Evolutionary conservation across 2,113 vertebrate genomes (phyloP).

Genomic region (Acanthisitta chloris): DNA sequence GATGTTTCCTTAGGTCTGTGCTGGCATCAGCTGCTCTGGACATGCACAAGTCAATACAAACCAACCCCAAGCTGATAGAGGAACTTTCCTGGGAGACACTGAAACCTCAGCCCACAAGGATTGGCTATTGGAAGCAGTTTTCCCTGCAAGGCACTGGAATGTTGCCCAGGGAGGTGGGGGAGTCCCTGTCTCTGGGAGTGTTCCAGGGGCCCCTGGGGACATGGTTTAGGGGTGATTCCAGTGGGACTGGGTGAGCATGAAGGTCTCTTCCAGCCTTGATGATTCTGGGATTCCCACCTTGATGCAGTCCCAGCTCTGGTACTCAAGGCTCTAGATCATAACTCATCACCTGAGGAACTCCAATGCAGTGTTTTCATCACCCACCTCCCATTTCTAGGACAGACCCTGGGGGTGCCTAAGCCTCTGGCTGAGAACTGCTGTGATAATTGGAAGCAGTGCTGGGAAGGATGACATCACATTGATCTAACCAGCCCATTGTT

Average conservation of each 20-base stretch:
- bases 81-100: neutral
- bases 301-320: neutral
- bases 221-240: neutral
- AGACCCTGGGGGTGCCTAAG: neutral
- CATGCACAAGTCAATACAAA: neutral
- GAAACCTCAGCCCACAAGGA: neutral
- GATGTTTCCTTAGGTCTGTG: neutral
- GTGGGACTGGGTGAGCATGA: neutral
- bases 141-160: neutral
- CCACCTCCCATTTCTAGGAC: neutral
- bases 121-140: too few relatives aligned
- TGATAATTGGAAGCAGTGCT: neutral
- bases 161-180: neutral
- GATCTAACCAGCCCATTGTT: neutral
- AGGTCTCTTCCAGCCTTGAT: neutral
- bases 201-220: neutral
- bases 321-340: neutral
- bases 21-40: neutral
- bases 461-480: neutral
- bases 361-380: neutral
- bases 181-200: neutral
- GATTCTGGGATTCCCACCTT: neutral
- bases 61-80: neutral
- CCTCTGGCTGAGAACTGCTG: neutral
- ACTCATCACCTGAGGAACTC: neutral